Percentiles rank a stretch among this genome's conserved stretches.
Evolutionary conservation across 2,113 vertebrate genomes (phyloP).

Genomic region (Antechinus stuartii): DNA sequence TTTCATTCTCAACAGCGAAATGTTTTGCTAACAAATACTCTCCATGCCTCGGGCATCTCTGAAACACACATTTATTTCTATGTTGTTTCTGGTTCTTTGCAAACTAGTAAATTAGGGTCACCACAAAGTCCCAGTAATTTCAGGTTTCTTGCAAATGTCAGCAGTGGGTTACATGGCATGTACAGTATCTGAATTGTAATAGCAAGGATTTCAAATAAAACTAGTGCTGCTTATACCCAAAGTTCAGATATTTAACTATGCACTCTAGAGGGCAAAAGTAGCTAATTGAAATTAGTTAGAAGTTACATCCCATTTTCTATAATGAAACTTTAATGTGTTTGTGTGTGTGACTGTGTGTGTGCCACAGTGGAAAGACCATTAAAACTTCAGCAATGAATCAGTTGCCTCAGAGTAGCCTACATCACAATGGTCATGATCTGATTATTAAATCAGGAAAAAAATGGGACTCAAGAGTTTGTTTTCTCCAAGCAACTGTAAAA

Average conservation of each 20-base stretch:
- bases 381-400: constrained; percentile 18
- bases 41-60: constrained; percentile 70
- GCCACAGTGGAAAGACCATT: neutral
- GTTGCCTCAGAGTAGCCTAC: neutral
- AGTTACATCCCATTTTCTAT: constrained; percentile 15
- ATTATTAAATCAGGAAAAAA: neutral
- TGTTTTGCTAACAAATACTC: constrained; percentile 66
- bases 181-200: constrained; percentile 50
- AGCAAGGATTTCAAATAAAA: constrained; percentile 31
- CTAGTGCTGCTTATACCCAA: neutral
- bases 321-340: neutral
- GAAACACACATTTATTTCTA: constrained; percentile 74
- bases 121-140: constrained; percentile 70
- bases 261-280: neutral
- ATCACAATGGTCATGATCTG: neutral
- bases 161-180: constrained; percentile 63
- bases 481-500: neutral
- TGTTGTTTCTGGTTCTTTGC: constrained; percentile 56
- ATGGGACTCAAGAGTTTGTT: neutral
- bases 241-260: constrained; percentile 27
- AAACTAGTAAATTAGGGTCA: constrained; percentile 73
- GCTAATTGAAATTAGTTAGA: neutral
- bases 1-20: constrained; percentile 66
- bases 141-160: constrained; percentile 82
- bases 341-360: neutral